Conservation (phyloP, 2,888 invertebrate species). For the Drosophila prolongata region DNA sequence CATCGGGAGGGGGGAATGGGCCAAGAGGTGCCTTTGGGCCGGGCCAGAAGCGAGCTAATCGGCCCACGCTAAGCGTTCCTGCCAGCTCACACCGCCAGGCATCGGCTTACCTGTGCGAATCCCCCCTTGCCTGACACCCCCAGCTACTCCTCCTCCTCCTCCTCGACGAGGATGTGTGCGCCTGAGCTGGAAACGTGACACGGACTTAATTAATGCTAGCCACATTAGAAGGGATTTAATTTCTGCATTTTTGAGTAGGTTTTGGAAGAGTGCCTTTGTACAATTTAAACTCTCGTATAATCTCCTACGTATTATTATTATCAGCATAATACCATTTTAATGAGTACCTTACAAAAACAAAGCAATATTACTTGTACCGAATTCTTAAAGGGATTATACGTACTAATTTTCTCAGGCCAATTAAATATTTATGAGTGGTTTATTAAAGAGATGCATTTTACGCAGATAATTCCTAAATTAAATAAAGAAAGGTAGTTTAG, state of each 20-base stretch:
- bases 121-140: slow-evolving; percentile 10
- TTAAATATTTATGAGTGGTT: too few relatives aligned
- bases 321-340: neutral
- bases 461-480: too few relatives aligned
- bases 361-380: too few relatives aligned
- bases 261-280: slow-evolving; percentile 2
- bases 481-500: too few relatives aligned
- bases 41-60: slow-evolving; percentile 64
- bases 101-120: slow-evolving; percentile 67
- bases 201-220: slow-evolving; percentile 31
- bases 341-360: neutral
- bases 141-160: neutral
- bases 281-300: neutral
- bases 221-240: slow-evolving; percentile 26
- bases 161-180: slow-evolving; percentile 11
- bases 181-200: slow-evolving; percentile 40
- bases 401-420: too few relatives aligned
- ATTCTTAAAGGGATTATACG: too few relatives aligned
- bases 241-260: slow-evolving; percentile 10
- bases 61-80: slow-evolving; percentile 73
- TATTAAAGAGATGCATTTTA: too few relatives aligned
- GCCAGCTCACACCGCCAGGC: slow-evolving; percentile 70
- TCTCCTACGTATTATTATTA: neutral
- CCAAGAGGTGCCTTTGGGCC: slow-evolving; percentile 42
- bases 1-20: slow-evolving; percentile 12